A percentile compares a stretch with the other conserved stretches of the same genome.
Conservation (phyloP, 2,113 vertebrate genomes). For the Vidua macroura region DNA sequence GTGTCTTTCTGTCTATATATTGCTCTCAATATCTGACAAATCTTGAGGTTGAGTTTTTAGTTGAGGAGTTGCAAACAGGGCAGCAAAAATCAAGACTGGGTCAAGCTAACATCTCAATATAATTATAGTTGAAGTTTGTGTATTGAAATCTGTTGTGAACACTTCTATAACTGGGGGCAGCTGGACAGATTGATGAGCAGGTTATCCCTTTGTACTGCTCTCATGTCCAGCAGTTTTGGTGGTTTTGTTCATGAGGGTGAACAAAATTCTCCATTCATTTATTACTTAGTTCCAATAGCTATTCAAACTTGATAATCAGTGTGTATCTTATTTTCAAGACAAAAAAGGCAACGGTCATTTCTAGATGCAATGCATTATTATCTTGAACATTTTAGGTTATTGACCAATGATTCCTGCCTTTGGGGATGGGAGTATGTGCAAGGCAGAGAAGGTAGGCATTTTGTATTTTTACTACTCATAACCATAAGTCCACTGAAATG, state of each 20-base stretch:
- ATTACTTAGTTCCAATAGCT: conserved; percentile 39
- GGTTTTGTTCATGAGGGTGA: background rate
- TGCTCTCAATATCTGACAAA: background rate
- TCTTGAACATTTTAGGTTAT: conserved; percentile 5
- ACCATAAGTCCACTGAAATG: background rate
- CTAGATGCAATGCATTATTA: background rate
- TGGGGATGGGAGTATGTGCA: background rate
- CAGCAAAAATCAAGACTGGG: background rate
- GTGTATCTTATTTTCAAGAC: conserved; percentile 44
- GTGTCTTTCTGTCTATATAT: background rate
- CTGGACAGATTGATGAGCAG: background rate
- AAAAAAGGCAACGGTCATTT: conserved; percentile 51
- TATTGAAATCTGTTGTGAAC: background rate
- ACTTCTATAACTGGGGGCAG: background rate
- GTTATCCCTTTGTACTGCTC: background rate
- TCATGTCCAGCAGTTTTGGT: background rate
- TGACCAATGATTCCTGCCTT: background rate
- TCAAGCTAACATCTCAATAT: background rate
- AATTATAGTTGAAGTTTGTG: background rate
- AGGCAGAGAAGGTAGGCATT: background rate
- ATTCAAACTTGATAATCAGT: conserved; percentile 42
- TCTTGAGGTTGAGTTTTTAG: background rate
- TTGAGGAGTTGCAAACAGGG: background rate
- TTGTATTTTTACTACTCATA: background rate
- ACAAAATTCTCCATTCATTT: conserved; percentile 41